These are phyloP conservation scores for Copidosoma aretas DNA, from an alignment of 2,888 invertebrate species.

Conservation along the genomic window DNA sequence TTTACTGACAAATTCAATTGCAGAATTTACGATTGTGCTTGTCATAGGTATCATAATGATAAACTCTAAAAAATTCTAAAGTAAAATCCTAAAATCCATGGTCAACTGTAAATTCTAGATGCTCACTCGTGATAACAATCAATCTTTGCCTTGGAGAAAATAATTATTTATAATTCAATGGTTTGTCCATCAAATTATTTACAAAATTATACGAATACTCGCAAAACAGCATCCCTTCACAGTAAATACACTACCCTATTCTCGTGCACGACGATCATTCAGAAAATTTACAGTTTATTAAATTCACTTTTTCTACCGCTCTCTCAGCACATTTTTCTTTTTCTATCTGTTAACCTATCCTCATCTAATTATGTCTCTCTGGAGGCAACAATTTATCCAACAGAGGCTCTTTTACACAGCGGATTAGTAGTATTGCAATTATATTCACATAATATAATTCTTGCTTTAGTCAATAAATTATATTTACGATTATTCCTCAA, in stretches of 20 bases:
- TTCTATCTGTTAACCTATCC: neutral
- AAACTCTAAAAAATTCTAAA: neutral
- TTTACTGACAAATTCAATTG: neutral
- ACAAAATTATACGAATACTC: neutral
- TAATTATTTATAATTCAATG: neutral
- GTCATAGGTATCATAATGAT: neutral
- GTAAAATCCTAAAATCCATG: neutral
- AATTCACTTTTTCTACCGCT: neutral
- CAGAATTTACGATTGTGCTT: neutral
- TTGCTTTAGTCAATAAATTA: conserved; percentile 32
- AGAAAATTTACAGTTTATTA: neutral
- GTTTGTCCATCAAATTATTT: neutral
- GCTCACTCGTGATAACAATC: neutral
- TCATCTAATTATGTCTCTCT: conserved; percentile 1
- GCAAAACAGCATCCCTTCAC: neutral
- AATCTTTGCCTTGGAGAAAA: neutral
- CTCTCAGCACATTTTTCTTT: neutral
- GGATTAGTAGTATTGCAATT: conserved; percentile 35
- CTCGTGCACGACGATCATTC: neutral
- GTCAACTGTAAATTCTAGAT: neutral
- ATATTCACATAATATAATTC: neutral
- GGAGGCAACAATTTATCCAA: neutral
- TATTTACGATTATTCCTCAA: neutral
- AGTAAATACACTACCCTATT: no score
- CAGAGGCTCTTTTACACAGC: conserved; percentile 13